Evolutionary conservation across 2,888 invertebrate species (phyloP), one percentile per base, ranked within the genome.

Genomic region (Sphecodes monilicornis): DNA sequence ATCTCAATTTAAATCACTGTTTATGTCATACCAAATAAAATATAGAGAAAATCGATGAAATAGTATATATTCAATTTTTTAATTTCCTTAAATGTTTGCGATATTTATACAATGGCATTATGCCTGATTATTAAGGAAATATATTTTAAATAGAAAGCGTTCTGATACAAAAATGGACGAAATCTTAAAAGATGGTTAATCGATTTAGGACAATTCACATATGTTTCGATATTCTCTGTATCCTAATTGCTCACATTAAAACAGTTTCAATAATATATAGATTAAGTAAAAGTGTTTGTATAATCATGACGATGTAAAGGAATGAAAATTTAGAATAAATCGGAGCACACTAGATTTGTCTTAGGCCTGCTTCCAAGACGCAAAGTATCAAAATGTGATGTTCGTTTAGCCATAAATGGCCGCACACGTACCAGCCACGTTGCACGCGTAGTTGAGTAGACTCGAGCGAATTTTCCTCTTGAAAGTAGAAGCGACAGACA

Each of bases 401-500:
- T 66, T 36, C 29, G 18, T 66, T 66, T 32, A 10, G 18, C 32
- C 64, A 36, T 22, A 32, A 36, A 36, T 66, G 64, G 32, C 32
- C 10, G 32, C 36, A 66, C 32, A 22, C 18, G 22, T 16, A 26
- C 29, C 2, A 6, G 29, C 60, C 29, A 16, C 29, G 29, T 29
- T 60, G 60, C 60, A 60, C 29, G 29, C 8, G 60, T 29, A 29
- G 60, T 60, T 60, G 64, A 66, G 29, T 66, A 32, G 29, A 66
- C 64, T 32, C 2, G 32, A 10, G 18, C 32, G 64, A 64, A 32
- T 64, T 29, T 64, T 18, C 18, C 32, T 64, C 32, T 64, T 54
- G 76, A 73, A 75, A 76, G 71, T 72, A 74, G 86, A 88, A 89
- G 88, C 86, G 80, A 90, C 78, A 86, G 79, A 78, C 74, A 74